Evolutionary conservation across 2,113 vertebrate genomes (phyloP), one percentile per base, ranked within the genome.

Genomic region (Gymnarchus niloticus): DNA sequence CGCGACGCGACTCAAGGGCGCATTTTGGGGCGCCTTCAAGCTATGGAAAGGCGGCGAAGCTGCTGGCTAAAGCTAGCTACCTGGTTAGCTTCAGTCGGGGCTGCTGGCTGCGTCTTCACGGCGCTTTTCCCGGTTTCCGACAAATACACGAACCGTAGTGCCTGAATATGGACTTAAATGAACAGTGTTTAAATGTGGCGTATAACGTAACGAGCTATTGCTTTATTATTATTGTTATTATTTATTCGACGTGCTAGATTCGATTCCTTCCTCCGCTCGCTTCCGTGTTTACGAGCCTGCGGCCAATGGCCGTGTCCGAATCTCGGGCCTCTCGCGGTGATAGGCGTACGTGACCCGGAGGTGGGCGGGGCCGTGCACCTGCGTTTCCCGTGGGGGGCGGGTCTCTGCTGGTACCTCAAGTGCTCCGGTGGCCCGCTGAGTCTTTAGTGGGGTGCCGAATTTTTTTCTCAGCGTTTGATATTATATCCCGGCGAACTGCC

Each of bases 201-300:
- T 25, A 78, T 78, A 7, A 1, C 23, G 76, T 78, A 41, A 1
- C 61, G 3, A 33, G 28, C 37, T 69, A 6, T 69, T 69, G 12
- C 33, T 69, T 69, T 37, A 37, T 69, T 28, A 69, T 69, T 41
- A 33, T 28, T 37, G 25, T 69, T 69, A 33, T 69, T 69, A 37
- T 10, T 69, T n/a, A n/a, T n/a, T n/a, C n/a, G n/a, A n/a, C n/a
- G n/a, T n/a, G n/a, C 5, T 33, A 44, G 56, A 57, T 41, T 21
- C 33, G 21, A 28, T 44, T 57, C 81, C 19, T 46, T 8, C 56
- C 23, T 61, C 57, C 54, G 57, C 83, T 23, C 6, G 52, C 65
- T 84, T 84, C 56, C 56, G 56, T 84, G 83, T 84, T 84, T 84
- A 84, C 57, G 83, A 44, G 19, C 37, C 41, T 48, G 17, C 44